Evolutionary conservation across 1,140 invertebrate genomes (phyloP).

Genomic region (Drosophila paulistorum): DNA sequence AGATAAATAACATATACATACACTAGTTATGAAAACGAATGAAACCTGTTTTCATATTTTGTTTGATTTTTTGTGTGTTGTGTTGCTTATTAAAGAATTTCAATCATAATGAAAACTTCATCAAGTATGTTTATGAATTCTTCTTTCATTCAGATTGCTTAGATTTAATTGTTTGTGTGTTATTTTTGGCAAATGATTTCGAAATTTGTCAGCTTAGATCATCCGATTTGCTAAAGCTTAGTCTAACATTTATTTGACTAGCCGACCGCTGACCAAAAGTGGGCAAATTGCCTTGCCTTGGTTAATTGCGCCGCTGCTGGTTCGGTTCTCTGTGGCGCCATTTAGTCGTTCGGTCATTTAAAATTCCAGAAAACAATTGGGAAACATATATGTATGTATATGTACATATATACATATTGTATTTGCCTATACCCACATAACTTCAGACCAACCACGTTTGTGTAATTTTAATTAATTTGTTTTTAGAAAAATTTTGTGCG

Average conservation of each 20-base stretch:
- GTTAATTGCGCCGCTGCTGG: conserved; percentile 55
- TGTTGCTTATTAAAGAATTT: conserved; percentile 13
- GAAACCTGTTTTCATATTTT: conserved; percentile 56
- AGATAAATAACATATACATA: background rate
- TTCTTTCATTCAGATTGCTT: conserved; percentile 32
- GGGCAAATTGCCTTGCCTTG: conserved; percentile 63
- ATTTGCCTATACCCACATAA: conserved; percentile 13
- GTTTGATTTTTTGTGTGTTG: conserved; percentile 13
- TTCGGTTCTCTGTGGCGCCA: conserved; percentile 38
- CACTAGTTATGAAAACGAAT: conserved; percentile 15
- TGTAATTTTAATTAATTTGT: conserved; percentile 78
- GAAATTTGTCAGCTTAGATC: conserved; percentile 64
- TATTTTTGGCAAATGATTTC: conserved; percentile 22
- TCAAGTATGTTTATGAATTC: conserved; percentile 1
- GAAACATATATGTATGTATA: conserved; percentile 38
- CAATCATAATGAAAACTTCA: conserved; percentile 53
- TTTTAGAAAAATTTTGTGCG: conserved; percentile 46
- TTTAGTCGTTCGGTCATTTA: conserved; percentile 51
- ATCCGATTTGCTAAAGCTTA: conserved; percentile 24
- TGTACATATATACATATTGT: conserved; percentile 2
- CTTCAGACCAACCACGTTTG: conserved; percentile 51
- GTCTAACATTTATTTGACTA: conserved; percentile 5
- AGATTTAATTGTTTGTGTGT: conserved; percentile 10
- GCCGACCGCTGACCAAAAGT: conserved; percentile 33
- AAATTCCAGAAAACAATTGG: conserved; percentile 45